These are phyloP conservation scores for Isotomurus palustris DNA, from an alignment of 2,888 invertebrate species.

Conservation along the genomic window DNA sequence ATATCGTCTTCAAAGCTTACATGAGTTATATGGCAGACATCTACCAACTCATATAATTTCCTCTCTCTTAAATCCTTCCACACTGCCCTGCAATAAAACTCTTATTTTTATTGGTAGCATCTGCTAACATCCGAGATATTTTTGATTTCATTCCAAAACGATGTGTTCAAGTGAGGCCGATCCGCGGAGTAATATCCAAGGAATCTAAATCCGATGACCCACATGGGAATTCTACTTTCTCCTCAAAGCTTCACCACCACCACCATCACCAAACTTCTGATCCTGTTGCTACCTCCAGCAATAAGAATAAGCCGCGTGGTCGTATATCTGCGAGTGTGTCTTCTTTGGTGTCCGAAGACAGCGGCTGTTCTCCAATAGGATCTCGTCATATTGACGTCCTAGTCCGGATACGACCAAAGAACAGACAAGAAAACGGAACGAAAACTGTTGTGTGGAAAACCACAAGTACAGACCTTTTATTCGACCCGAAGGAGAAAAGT, in stretches of 20 bases:
- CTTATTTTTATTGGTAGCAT: too few relatives aligned
- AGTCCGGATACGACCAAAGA: slow-evolving; percentile 76
- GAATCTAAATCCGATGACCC: neutral
- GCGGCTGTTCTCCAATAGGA: slow-evolving; percentile 8
- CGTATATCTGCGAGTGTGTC: neutral
- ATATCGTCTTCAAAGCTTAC: too few relatives aligned
- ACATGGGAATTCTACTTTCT: neutral
- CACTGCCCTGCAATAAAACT: too few relatives aligned
- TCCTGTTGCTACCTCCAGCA: neutral
- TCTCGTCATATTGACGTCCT: slow-evolving; percentile 56
- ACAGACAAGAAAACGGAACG: slow-evolving; percentile 49
- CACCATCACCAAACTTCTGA: neutral
- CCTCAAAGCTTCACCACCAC: neutral
- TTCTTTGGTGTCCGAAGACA: neutral
- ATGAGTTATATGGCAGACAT: too few relatives aligned
- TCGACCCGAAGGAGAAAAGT: slow-evolving; percentile 77
- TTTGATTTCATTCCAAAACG: slow-evolving; percentile 21
- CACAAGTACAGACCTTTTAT: slow-evolving; percentile 66
- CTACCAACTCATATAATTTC: too few relatives aligned
- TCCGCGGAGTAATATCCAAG: slow-evolving; percentile 2
- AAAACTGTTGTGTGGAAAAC: slow-evolving; percentile 71
- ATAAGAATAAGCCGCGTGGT: too few relatives aligned
- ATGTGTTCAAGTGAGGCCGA: slow-evolving; percentile 18
- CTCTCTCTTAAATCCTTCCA: too few relatives aligned
- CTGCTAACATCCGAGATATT: slow-evolving; percentile 11